Evolutionary conservation across 2,113 vertebrate genomes (phyloP), one percentile per base, ranked within the genome.

Genomic region (Nesogale talazaci): DNA sequence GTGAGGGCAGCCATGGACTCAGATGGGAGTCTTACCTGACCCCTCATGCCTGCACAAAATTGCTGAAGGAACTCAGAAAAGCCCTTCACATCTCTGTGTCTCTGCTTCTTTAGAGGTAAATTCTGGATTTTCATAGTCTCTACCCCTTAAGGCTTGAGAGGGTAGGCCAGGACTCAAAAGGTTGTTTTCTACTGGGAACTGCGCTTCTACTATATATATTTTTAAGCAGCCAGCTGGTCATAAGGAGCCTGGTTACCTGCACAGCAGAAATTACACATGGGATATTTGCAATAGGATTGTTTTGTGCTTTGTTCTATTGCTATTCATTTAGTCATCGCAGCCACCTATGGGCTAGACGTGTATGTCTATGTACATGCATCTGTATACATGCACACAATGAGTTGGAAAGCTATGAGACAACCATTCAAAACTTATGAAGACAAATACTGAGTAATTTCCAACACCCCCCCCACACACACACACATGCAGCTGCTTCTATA

Each of bases 361-460:
- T 6, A 10, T 52, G 46, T 52, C 2, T 52, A 10, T 52, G 46
- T 52, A 52, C 46, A 52, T 52, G 46, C 10, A 52, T 10, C 46
- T 52, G 46, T 52, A 52, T 12, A 52, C 46, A 52, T 12, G 14
- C 17, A 78, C 67, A 88, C 11, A 94, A 52, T 65, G 34, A 84
- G 42, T 17, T 77, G 42, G 29, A 31, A 77, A 52, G 46, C 42
- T 40, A 19, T 36, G 57, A 42, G 12, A 36, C 36, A 93, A 46
- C 31, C 57, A 69, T 57, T 74, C 29, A 70, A 57, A 78, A 63
- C 16, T 40, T 69, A 87, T 25, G 46, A 75, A 46, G 57, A 29
- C 72, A 83, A 90, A 86, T 36, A 31, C 31, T 29, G 29, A 87
- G 59, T 67, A 84, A 76, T 27, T 78, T 94, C 89, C 67, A 27